A percentile compares a stretch with the other conserved stretches of the same genome.
These are phyloP conservation scores for Drosophila nikananu DNA, from an alignment of 1,140 invertebrate species.

Conservation along the genomic window DNA sequence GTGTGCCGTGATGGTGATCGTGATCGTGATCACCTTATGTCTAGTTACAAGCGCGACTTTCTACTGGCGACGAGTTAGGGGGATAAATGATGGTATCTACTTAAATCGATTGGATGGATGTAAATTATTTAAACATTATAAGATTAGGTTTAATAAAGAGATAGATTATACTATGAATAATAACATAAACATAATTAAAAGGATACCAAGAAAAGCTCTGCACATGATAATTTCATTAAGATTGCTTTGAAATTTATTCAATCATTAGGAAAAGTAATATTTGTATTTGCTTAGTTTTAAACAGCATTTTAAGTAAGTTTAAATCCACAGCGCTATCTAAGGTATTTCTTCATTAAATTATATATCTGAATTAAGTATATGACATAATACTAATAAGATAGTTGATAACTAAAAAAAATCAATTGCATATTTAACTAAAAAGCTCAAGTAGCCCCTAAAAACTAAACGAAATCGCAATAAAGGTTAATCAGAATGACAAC, in stretches of 20 bases:
- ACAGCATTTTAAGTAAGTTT: too few species aligned
- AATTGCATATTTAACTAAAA: background rate
- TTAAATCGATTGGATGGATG: background rate
- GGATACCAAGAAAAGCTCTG: background rate
- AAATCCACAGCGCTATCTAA: background rate
- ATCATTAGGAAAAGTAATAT: background rate
- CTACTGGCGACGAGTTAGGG: slow-evolving; percentile 20
- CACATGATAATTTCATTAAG: background rate
- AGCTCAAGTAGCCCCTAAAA: background rate
- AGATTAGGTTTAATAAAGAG: background rate
- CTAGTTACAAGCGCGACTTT: slow-evolving; percentile 39
- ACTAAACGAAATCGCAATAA: background rate
- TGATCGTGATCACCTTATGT: slow-evolving; percentile 39
- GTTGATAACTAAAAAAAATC: background rate
- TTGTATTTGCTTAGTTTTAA: background rate
- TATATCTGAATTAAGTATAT: background rate
- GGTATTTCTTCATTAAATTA: background rate
- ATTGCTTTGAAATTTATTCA: background rate
- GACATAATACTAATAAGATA: background rate
- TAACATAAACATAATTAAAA: too few species aligned
- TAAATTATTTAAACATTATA: background rate
- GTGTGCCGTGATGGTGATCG: slow-evolving; percentile 20
- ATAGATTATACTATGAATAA: background rate
- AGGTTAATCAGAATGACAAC: slow-evolving; percentile 3
- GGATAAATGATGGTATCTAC: background rate